A percentile compares a stretch with the other conserved stretches of the same genome.
Evolutionary conservation across 1,140 invertebrate genomes (phyloP).

Genomic region (Diploscapter pachys): DNA sequence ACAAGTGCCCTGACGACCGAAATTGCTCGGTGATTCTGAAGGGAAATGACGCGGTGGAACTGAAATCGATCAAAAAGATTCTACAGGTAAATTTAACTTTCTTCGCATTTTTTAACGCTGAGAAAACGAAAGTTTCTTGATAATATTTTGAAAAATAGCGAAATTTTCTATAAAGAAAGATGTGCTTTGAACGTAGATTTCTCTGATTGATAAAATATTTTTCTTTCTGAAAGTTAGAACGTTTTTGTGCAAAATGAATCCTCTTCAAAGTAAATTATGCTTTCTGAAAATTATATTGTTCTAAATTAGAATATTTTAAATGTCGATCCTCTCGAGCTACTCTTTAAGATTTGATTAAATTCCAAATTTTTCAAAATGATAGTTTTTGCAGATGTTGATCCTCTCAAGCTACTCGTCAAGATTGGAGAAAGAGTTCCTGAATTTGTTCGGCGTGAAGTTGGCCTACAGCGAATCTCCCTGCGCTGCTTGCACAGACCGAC

Average conservation of each 20-base stretch:
- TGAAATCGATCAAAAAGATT: conserved; percentile 64
- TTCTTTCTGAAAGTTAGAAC: no score
- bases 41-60: conserved; percentile 73
- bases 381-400: conserved; percentile 27
- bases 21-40: conserved; percentile 84
- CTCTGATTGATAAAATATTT: no score
- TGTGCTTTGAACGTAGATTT: no score
- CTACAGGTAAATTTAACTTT: conserved; percentile 43
- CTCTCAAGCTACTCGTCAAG: conserved; percentile 17
- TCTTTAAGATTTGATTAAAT: no score
- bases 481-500: conserved; percentile 32
- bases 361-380: no score
- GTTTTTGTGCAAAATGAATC: no score
- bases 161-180: no score
- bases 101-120: conserved; percentile 38
- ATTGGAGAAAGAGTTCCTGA: conserved; percentile 14
- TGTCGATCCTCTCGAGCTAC: no score
- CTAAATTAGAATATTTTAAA: no score
- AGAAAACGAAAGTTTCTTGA: conserved; percentile 19
- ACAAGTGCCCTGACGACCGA: conserved; percentile 79
- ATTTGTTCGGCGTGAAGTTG: conserved; percentile 6
- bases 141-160: no score
- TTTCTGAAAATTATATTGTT: no score
- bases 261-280: no score
- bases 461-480: conserved; percentile 63